Percentiles rank a stretch among this genome's conserved stretches.
These are phyloP conservation scores for Micronisus gabar DNA, from an alignment of 2,113 vertebrate genomes.

Conservation along the genomic window DNA sequence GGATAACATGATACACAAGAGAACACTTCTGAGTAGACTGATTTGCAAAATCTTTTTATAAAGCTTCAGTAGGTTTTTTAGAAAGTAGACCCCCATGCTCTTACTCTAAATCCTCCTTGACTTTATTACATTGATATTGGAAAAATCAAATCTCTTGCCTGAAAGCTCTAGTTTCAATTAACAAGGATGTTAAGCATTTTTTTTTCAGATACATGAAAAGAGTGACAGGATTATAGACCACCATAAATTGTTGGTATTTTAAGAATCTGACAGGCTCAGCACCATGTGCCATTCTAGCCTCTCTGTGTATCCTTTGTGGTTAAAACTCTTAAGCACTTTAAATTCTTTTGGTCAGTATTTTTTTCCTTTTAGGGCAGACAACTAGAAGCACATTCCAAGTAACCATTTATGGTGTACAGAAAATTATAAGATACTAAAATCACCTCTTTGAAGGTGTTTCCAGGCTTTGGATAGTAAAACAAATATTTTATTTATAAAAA, in stretches of 20 bases:
- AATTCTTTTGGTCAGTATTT: slow-evolving; percentile 68
- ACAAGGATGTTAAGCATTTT: neutral
- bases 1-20: neutral
- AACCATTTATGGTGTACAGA: slow-evolving; percentile 50
- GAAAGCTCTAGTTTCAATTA: slow-evolving; percentile 49
- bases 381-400: slow-evolving; percentile 60
- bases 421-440: slow-evolving; percentile 64
- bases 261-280: slow-evolving; percentile 70
- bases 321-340: slow-evolving; percentile 69
- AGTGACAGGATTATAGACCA: slow-evolving; percentile 69
- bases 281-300: slow-evolving; percentile 65
- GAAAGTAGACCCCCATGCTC: neutral
- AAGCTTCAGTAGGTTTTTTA: neutral
- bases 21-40: neutral
- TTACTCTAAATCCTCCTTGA: neutral
- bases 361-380: slow-evolving; percentile 58
- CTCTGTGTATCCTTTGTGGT: slow-evolving; percentile 62
- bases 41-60: neutral
- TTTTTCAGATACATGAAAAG: slow-evolving; percentile 51
- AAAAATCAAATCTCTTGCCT: slow-evolving; percentile 14
- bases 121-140: slow-evolving; percentile 4
- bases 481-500: slow-evolving; percentile 45
- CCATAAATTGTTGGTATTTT: slow-evolving; percentile 69
- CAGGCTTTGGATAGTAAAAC: slow-evolving; percentile 28
- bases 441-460: slow-evolving; percentile 67